phyloP scores from a whole-genome alignment of 2,113 vertebrate genomes.

The Sialia sialis region DNA sequence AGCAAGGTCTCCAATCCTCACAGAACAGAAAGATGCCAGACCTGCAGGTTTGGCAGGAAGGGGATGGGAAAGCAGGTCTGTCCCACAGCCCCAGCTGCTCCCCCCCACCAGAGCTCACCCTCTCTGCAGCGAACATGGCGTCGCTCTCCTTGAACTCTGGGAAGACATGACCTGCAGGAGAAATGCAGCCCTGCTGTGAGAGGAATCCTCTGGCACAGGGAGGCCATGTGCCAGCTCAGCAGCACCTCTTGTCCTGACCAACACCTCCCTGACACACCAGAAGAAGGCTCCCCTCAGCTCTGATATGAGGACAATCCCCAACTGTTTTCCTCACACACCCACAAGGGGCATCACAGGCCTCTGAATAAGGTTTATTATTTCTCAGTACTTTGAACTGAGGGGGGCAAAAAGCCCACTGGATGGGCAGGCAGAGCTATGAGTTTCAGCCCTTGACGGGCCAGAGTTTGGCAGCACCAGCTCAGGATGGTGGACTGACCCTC shows the following conservation, averaged over 20 bases:
- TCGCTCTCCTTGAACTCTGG: conserved; percentile 98
- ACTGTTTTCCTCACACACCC: background rate
- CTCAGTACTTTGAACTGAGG: background rate
- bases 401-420: background rate
- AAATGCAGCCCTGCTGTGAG: rapidly evolving
- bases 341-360: background rate
- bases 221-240: background rate
- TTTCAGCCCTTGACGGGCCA: background rate
- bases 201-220: background rate
- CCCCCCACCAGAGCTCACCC: conserved; percentile 73
- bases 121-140: conserved; percentile 96
- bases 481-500: background rate
- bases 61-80: background rate
- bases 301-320: background rate
- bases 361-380: background rate
- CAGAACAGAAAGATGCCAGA: background rate
- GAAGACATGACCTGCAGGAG: conserved; percentile 85
- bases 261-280: background rate
- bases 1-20: background rate
- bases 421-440: background rate
- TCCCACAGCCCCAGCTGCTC: background rate
- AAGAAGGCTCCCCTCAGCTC: background rate
- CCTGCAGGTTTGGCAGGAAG: background rate
- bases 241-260: background rate
- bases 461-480: background rate